Percentiles rank a stretch among this genome's conserved stretches.
Conservation (phyloP, 2,888 invertebrate genomes). For the Drosophila rellima region DNA sequence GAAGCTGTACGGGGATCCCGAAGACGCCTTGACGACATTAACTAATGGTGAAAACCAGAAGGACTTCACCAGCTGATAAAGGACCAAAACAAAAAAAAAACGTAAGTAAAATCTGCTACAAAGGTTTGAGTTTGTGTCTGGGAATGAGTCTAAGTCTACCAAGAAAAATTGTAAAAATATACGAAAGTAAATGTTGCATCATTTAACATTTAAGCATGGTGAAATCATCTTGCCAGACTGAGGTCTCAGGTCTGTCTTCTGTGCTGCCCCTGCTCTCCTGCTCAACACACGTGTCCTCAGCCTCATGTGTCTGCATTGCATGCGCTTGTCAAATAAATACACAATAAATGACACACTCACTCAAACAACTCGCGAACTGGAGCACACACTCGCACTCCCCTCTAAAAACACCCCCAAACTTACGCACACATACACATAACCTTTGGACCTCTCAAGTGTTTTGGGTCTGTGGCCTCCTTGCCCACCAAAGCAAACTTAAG, state of each 20-base stretch:
- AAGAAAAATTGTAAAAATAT: slow-evolving; percentile 54
- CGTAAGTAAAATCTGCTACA: slow-evolving; percentile 42
- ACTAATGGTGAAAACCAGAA: slow-evolving; percentile 56
- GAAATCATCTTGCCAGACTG: slow-evolving; percentile 32
- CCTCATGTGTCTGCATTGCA: slow-evolving; percentile 54
- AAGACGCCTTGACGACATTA: slow-evolving; percentile 59
- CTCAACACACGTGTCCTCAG: slow-evolving; percentile 38
- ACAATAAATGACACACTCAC: slow-evolving; percentile 73
- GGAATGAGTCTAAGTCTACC: slow-evolving; percentile 15
- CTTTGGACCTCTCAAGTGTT: slow-evolving; percentile 55
- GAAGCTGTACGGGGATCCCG: slow-evolving; percentile 1
- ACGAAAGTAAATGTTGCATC: slow-evolving; percentile 60
- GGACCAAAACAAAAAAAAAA: slow-evolving; percentile 21
- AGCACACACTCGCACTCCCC: slow-evolving; percentile 16
- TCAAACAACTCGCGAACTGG: slow-evolving; percentile 52
- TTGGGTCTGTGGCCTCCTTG: slow-evolving; percentile 33
- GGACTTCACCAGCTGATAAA: slow-evolving; percentile 35
- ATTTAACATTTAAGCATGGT: slow-evolving; percentile 60
- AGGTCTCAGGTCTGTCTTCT: background rate
- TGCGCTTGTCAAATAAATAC: slow-evolving; percentile 72
- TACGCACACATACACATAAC: slow-evolving; percentile 27
- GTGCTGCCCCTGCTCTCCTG: background rate
- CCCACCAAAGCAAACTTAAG: slow-evolving; percentile 51
- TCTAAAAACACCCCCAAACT: slow-evolving; percentile 3
- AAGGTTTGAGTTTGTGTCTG: slow-evolving; percentile 12